phyloP scores from a whole-genome alignment of 92 coral and sea anemone genomes.

The Bergia sp. region DNA sequence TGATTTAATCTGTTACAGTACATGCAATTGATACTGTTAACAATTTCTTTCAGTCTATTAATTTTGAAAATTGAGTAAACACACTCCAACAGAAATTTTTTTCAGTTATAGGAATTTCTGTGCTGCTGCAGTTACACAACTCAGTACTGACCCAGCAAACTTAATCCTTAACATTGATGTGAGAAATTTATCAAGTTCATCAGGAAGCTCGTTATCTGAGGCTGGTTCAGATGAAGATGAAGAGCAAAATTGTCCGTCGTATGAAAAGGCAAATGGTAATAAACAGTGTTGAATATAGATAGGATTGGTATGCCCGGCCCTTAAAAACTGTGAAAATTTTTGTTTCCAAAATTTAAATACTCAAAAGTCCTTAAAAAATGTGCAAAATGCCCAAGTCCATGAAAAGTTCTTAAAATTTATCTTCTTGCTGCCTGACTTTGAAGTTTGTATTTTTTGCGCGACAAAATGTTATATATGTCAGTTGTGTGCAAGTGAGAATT shows the following conservation, averaged over 20 bases:
- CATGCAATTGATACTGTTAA: neutral
- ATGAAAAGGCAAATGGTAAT: conserved; percentile 4
- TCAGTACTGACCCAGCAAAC: conserved; percentile 38
- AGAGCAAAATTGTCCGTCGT: conserved; percentile 38
- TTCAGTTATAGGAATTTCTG: conserved; percentile 38
- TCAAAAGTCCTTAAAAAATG: no score
- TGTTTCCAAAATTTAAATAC: no score
- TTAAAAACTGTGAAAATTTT: no score
- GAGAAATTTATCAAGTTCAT: conserved; percentile 29
- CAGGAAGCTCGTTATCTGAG: conserved; percentile 37
- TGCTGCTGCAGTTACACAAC: conserved; percentile 25
- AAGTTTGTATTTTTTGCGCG: no score
- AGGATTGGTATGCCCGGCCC: no score
- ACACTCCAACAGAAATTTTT: neutral
- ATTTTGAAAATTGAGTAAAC: no score
- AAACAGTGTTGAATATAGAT: neutral
- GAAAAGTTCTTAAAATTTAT: no score
- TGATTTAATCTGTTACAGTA: no score
- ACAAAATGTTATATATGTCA: no score
- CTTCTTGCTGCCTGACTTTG: no score
- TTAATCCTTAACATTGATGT: conserved; percentile 39
- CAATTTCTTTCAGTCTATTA: neutral
- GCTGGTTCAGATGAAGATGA: conserved; percentile 43
- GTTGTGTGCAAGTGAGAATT: no score
- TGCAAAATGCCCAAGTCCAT: no score